Base-by-base conservation (phyloP, 2,113 vertebrate genomes). In the Perccottus glenii region DNA sequence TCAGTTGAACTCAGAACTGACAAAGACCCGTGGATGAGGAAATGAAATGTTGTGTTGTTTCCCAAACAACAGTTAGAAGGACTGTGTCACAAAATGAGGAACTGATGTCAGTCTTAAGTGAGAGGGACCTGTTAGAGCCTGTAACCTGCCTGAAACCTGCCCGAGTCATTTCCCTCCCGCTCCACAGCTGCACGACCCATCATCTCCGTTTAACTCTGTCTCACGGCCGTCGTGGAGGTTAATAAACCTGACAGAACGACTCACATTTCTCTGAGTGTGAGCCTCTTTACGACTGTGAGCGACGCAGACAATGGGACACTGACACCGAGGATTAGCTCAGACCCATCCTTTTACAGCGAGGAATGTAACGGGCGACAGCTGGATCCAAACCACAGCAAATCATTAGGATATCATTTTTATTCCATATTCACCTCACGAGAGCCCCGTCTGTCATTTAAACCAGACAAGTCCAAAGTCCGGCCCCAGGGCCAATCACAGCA, bases 341-440 rank as follows among this genome's bases (percentile, higher is more conserved):
- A 75, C 61, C 74, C 75, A 82, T 80, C 80, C 73, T 75, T 82
- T 88, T 80, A 88, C 78, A 76, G 83, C 76, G 78, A 84, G 78
- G 88, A 87, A 88, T 90, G 84, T 88, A 83, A 80, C 81, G 81
- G 74, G 78, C 75, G 82, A 87, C 92, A 92, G 91, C 90, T 91
- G 89, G 36, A 15, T 67, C 73, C 62, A 80, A 72, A 72, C 85
- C 67, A 15, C 74, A 62, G 67, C 88, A 87, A 91, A 90, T 85
- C 82, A 90, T 89, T 85, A 86, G 79, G 61, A 71, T 61, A 19
- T 81, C 56, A 61, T 58, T 42, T 53, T 64, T 40, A 38, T 65
- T 86, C 70, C 36, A 78, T 58, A 50, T 73, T 78, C 42, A 49
- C 64, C 38, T 27, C 19, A 27, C 3, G 19, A 27, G 19, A 27